A percentile compares a stretch with the other conserved stretches of the same genome.
phyloP scores from a whole-genome alignment of 2,113 vertebrate genomes.

The Rallus limicola region DNA sequence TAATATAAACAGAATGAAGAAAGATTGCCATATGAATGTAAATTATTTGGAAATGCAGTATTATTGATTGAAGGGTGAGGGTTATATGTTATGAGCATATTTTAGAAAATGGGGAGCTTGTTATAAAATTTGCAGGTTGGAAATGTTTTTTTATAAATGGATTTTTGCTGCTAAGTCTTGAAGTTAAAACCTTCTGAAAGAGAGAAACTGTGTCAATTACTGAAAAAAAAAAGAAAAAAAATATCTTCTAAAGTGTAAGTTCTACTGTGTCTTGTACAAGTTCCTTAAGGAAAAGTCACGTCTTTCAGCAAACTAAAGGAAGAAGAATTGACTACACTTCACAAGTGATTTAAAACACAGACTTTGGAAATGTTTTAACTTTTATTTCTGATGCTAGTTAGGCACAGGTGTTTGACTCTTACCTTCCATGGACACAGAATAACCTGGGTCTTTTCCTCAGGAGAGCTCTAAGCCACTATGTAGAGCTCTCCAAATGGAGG shows the following conservation, averaged over 20 bases:
- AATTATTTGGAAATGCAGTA: not conserved
- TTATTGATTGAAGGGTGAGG: not conserved
- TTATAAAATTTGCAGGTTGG: not conserved
- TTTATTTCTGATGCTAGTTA: not conserved
- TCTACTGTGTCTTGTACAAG: not conserved
- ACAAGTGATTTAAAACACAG: not conserved
- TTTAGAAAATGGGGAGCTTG: not conserved
- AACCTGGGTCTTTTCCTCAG: not conserved
- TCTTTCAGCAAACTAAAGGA: not conserved
- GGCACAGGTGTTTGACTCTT: not conserved
- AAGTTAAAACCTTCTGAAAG: not conserved
- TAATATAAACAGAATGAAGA: not conserved
- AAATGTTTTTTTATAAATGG: not conserved
- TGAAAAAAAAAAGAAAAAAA: too few species aligned
- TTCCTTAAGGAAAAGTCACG: not conserved
- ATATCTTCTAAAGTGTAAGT: not conserved
- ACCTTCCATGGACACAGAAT: accelerated
- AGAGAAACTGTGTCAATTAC: not conserved
- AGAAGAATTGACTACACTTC: not conserved
- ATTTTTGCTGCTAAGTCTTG: not conserved
- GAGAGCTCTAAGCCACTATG: not conserved
- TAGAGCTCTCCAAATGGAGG: not conserved
- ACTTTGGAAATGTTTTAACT: not conserved
- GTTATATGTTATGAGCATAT: not conserved
- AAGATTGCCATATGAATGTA: not conserved